Conservation (phyloP, 2,113 vertebrate genomes). For the Girardinichthys multiradiatus region DNA sequence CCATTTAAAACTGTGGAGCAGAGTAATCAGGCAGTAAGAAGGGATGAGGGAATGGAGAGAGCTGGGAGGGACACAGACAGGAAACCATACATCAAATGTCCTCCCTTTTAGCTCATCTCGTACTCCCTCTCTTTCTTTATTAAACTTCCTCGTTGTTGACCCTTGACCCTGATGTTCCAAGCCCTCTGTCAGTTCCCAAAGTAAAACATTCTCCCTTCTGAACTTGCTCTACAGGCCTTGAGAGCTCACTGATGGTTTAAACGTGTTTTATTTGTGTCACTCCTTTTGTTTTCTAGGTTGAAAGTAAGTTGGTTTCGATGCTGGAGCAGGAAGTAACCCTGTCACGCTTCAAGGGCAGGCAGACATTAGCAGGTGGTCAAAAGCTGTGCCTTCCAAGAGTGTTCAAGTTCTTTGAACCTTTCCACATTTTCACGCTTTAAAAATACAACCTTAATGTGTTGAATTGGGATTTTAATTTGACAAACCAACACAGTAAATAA, state of each 20-base stretch:
- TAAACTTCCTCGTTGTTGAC: constrained; percentile 70
- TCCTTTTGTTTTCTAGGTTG: constrained; percentile 1
- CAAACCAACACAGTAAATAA: background rate
- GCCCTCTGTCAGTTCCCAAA: constrained; percentile 31
- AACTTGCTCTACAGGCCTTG: constrained; percentile 38
- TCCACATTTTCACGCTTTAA: too few relatives aligned
- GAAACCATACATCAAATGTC: constrained; percentile 69
- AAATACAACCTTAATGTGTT: background rate
- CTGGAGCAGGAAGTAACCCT: constrained; percentile 41
- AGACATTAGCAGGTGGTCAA: too few relatives aligned
- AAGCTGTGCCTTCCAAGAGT: too few relatives aligned
- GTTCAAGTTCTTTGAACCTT: too few relatives aligned
- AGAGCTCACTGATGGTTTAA: constrained; percentile 43
- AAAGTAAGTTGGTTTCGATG: constrained; percentile 44
- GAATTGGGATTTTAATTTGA: background rate
- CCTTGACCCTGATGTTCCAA: constrained; percentile 52
- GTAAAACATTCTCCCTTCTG: constrained; percentile 41
- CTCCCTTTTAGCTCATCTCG: background rate
- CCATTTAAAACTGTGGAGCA: constrained; percentile 1
- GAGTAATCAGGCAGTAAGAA: constrained; percentile 3
- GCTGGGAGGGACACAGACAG: constrained; percentile 52
- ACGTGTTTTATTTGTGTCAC: constrained; percentile 28
- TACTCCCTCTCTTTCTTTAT: constrained; percentile 60
- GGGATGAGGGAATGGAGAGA: constrained; percentile 35
- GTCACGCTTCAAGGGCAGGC: too few relatives aligned